Evolutionary conservation across 2,888 invertebrate genomes (phyloP).

Genomic region (Phyto melanocephala): DNA sequence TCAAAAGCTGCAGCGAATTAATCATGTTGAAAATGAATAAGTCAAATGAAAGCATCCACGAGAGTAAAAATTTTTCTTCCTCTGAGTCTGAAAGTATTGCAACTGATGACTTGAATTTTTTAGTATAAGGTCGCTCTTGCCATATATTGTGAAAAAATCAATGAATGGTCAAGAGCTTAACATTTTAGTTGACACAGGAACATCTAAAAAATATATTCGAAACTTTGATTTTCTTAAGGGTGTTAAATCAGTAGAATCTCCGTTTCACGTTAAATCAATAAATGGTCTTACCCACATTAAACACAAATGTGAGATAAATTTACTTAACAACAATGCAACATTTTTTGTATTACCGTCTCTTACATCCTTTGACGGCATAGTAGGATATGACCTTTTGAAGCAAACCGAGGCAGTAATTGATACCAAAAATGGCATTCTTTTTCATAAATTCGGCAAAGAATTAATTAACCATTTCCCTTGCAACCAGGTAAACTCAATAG

Average conservation of each 20-base stretch:
- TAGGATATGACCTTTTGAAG: conserved; percentile 53
- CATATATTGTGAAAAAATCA: conserved; percentile 18
- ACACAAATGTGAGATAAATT: conserved; percentile 29
- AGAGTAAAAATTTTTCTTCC: not conserved
- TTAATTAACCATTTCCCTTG: conserved; percentile 19
- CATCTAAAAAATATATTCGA: conserved; percentile 39
- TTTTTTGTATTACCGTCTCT: conserved; percentile 35
- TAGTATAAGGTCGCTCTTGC: conserved; percentile 43
- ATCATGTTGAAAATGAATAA: conserved; percentile 16
- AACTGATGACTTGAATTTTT: conserved; percentile 30
- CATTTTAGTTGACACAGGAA: conserved; percentile 29
- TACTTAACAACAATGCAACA: conserved; percentile 43
- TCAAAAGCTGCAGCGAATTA: conserved; percentile 23
- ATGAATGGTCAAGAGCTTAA: conserved; percentile 29
- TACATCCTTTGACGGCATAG: conserved; percentile 35
- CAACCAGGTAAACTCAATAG: conserved; percentile 9
- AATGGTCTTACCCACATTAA: conserved; percentile 29
- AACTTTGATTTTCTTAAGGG: conserved; percentile 23
- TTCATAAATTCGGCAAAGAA: conserved; percentile 28
- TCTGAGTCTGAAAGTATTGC: not conserved
- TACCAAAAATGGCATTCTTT: conserved; percentile 35
- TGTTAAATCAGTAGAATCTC: not conserved
- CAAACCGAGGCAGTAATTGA: conserved; percentile 53
- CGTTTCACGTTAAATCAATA: conserved; percentile 51
- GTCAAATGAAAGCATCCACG: not conserved